These are phyloP conservation scores for Balaeniceps rex DNA, from an alignment of 2,113 vertebrate species.

Conservation along the genomic window DNA sequence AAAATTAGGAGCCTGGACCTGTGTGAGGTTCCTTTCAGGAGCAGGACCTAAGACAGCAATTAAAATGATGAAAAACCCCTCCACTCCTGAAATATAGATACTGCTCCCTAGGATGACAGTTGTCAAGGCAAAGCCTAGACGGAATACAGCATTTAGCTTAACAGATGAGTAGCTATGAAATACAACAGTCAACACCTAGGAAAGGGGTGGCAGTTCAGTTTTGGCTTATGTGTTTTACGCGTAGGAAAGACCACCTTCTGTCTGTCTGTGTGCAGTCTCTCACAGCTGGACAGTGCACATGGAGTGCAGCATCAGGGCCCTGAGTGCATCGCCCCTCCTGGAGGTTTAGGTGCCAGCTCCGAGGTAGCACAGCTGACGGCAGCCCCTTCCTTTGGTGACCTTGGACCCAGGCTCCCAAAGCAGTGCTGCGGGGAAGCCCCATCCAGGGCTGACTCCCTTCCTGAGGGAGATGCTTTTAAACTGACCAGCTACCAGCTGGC, in stretches of 20 bases:
- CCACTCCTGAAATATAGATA: background rate
- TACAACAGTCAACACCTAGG: background rate
- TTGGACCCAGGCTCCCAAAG: background rate
- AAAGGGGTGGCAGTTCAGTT: background rate
- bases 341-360: rapidly evolving
- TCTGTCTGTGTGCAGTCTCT: no score
- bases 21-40: background rate
- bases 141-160: background rate
- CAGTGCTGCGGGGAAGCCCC: no score
- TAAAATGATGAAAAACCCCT: background rate
- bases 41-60: background rate
- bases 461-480: background rate
- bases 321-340: rapidly evolving
- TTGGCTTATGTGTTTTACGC: background rate
- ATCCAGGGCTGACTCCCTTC: background rate
- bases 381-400: background rate
- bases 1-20: background rate
- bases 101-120: background rate
- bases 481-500: background rate
- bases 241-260: background rate
- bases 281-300: background rate
- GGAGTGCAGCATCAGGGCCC: background rate
- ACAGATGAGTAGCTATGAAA: background rate
- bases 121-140: background rate
- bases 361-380: background rate